These are phyloP conservation scores for Musca vetustissima DNA, from an alignment of 1,140 invertebrate species.

Conservation along the genomic window DNA sequence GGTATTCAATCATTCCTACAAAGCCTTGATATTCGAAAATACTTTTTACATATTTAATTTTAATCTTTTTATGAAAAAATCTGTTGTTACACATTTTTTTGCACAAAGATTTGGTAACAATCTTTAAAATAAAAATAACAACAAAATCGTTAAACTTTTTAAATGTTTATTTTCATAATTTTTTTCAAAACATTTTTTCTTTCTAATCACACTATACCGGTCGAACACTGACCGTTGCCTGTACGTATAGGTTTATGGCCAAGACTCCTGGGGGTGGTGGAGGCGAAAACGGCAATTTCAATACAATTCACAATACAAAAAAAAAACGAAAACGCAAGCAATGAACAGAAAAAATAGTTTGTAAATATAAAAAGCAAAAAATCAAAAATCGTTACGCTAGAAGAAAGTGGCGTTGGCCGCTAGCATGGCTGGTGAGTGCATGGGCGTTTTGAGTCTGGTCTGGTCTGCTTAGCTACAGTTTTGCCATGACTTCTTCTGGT, in stretches of 20 bases:
- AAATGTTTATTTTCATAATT: too few species aligned
- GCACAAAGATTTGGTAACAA: background rate
- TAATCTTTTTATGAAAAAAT: too few species aligned
- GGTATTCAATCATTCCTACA: too few species aligned
- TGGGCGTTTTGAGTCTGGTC: background rate
- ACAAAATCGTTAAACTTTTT: background rate
- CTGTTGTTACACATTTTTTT: too few species aligned
- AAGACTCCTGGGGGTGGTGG: too few species aligned
- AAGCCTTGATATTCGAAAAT: too few species aligned
- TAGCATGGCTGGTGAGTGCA: background rate
- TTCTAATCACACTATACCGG: background rate
- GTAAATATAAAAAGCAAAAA: background rate
- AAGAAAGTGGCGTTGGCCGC: constrained; percentile 8
- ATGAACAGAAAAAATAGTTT: constrained; percentile 6
- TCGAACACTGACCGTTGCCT: constrained; percentile 17
- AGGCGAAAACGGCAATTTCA: too few species aligned
- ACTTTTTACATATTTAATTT: too few species aligned
- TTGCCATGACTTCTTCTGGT: constrained; percentile 5
- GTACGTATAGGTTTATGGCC: too few species aligned
- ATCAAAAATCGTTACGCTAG: constrained; percentile 14
- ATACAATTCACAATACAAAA: too few species aligned
- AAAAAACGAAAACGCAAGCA: too few species aligned
- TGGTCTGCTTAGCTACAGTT: background rate
- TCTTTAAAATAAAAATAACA: background rate
- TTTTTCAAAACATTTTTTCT: too few species aligned